These are phyloP conservation scores for Penaeus indicus DNA, from an alignment of 1,140 invertebrate species.

Conservation along the genomic window DNA sequence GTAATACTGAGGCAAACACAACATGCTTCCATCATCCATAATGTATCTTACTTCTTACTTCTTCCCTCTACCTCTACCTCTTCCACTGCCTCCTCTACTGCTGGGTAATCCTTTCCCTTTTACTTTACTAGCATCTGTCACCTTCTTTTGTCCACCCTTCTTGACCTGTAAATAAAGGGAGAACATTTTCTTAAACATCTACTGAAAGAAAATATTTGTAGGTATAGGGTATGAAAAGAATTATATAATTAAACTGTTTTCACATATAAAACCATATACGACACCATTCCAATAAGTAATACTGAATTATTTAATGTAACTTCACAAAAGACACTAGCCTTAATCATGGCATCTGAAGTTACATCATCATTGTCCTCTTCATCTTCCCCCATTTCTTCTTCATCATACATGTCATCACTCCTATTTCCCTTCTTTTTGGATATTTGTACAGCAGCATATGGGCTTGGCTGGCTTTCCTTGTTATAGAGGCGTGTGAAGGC, in stretches of 20 bases:
- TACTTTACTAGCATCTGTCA: neutral
- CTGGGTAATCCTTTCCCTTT: neutral
- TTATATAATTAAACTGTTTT: neutral
- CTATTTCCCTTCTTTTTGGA: constrained; percentile 33
- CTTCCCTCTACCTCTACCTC: constrained; percentile 3
- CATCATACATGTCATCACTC: neutral
- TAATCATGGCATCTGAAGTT: constrained; percentile 44
- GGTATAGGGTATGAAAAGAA: neutral
- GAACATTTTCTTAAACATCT: neutral
- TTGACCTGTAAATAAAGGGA: neutral
- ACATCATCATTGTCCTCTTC: constrained; percentile 37
- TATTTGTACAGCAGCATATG: constrained; percentile 37
- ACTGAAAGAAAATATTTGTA: neutral
- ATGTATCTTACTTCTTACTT: neutral
- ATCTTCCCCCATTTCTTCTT: constrained; percentile 35
- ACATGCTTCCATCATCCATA: neutral
- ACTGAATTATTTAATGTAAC: too few relatives aligned
- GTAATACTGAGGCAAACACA: neutral
- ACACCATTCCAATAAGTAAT: too few relatives aligned
- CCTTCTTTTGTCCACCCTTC: constrained; percentile 11
- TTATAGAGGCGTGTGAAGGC: constrained; percentile 94
- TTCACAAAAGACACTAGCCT: constrained; percentile 6
- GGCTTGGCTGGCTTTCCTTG: constrained; percentile 75
- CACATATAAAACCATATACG: too few relatives aligned
- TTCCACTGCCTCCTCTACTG: neutral